Evolutionary conservation across 2,888 invertebrate genomes (phyloP), one percentile per base, ranked within the genome.

Genomic region (Diploptera punctata): DNA sequence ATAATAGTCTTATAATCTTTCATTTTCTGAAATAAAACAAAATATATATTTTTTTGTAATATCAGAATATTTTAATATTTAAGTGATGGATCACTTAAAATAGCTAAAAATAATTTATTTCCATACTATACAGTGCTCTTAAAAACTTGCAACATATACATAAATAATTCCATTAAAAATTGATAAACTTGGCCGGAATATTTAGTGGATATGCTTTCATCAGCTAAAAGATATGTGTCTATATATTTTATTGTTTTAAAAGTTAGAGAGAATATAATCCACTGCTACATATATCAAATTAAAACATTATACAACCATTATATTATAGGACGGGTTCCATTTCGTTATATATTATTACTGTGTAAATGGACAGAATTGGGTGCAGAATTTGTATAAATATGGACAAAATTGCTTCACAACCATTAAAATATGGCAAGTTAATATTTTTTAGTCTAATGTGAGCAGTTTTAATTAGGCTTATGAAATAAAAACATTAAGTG

Each of bases 361-460:
- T 57, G n/a, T 57, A n/a, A 26, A 47, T 47, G 47, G 65, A 65
- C 65, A 65, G 65, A 65, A 65, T 47, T 47, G 4, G 18, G 26
- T 65, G 65, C 65, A 47, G 18, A 65, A 65, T 29, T 29, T 47
- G 7, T 57, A 13, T 31, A 29, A 31, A 16, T 57, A 31, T 57
- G 57, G 29, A 57, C 57, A 57, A 24, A 9, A 3, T 57, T 21
- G n/a, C 1, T 31, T 29, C 57, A 57, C 57, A 57, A 57, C 57
- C 57, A 57, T n/a, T n/a, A n/a, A 57, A n/a, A 29, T 24, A 16
- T 29, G 57, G 29, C 57, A 29, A 13, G 16, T 47, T 47, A n/a
- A n/a, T 5, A 47, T 18, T 1, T 52, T n/a, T 49, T 24, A 52
- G 52, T 24, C 24, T 52, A 18, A 52, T 52, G 3, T 52, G 52